Base-by-base conservation (phyloP, 2,113 vertebrate genomes). In the Platysternon megacephalum region DNA sequence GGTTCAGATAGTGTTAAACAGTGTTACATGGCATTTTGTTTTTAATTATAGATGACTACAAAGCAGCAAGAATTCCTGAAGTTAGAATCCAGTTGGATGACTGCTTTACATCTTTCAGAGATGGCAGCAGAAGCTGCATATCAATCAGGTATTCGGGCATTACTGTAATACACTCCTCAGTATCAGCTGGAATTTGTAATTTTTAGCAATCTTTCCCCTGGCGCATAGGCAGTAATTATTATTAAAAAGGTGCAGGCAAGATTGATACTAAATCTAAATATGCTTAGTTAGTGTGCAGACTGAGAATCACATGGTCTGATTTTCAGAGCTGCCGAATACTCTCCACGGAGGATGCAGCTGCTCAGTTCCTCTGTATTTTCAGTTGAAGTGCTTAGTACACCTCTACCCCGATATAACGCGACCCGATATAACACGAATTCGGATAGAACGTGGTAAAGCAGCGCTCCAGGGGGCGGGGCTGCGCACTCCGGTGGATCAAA, bases 121-220 rank as follows among this genome's bases (percentile, higher is more conserved):
- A 98, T 98, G 98, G 98, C 98, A 16, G 98, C 98, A 32, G 98
- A 98, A 95, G 98, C 98, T 6, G 98, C 98, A 0, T 99, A 98
- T 91, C 98, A 98, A 0, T 96, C 98, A 19, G 98, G 98, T 98
- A 96, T 56, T 86, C 8, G 48, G 16, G 79, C 51, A 52, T 42
- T 55, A 28, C 22, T 28, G 53, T 44, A 56, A 29, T 46, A 29
- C 13, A 19, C 24, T 56, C 16, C n/a, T 44, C 16, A 6, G 52
- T 21, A 90, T 61, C 61, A 39, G 49, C 11, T 68, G 86, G 79
- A 85, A 86, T 46, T 22, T 42, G 42, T 22, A 26, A 14, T 46
- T 76, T 29, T 78, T 78, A 46, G 74, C 74, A 46, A 28, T 46
- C 79, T 32, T 87, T 88, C 42, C 74, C 39, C 28, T 29, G 4